Evolutionary conservation across 2,113 vertebrate genomes (phyloP).

Genomic region (Chloropsis cyanopogon): DNA sequence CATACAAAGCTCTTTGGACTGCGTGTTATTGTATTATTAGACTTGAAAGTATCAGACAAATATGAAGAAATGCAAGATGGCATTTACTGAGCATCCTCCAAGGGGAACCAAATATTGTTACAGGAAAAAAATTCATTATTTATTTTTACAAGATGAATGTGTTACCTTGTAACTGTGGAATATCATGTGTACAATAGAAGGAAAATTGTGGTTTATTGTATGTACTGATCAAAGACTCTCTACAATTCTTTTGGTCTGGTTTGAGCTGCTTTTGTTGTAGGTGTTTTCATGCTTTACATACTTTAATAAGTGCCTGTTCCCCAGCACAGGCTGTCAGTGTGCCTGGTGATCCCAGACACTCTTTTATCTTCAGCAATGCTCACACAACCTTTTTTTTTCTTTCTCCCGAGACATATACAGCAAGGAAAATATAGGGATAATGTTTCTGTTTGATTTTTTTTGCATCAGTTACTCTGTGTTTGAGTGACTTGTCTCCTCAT

Average conservation of each 20-base stretch:
- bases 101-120: not conserved
- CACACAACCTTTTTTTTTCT: not conserved
- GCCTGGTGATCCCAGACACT: slow-evolving; percentile 4
- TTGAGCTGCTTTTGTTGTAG: not conserved
- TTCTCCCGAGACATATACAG: accelerated
- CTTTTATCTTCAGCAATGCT: not conserved
- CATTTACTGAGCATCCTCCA: not conserved
- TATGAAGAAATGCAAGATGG: not conserved
- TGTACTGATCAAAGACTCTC: slow-evolving; percentile 18
- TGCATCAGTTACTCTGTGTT: not conserved
- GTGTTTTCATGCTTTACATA: not conserved
- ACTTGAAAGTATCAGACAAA: not conserved
- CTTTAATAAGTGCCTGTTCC: not conserved
- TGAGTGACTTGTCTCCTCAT: not conserved
- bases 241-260: not conserved
- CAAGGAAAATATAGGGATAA: not conserved
- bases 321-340: not conserved
- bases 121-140: not conserved
- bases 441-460: not conserved
- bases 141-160: not conserved
- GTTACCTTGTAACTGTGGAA: not conserved
- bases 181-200: not conserved
- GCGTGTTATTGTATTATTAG: not conserved
- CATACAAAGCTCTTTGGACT: not conserved
- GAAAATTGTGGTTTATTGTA: not conserved